These are phyloP conservation scores for Sciurus vulgaris DNA, from an alignment of 2,797 vertebrate species.

Conservation along the genomic window DNA sequence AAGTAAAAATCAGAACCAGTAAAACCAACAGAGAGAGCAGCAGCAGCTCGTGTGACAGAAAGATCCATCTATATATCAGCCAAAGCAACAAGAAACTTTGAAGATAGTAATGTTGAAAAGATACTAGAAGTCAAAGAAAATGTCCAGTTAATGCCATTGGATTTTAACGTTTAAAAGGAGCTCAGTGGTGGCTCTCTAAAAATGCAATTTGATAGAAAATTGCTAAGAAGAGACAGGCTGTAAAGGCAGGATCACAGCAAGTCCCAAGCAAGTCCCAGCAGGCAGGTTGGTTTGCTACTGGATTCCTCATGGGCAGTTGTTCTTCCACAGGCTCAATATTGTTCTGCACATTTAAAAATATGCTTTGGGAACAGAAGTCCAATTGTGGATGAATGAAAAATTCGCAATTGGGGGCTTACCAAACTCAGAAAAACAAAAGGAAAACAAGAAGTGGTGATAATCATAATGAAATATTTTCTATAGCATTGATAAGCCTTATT, in stretches of 20 bases:
- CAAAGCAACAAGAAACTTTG: neutral
- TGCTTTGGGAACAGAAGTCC: neutral
- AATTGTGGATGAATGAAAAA: conserved; percentile 35
- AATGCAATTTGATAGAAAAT: conserved; percentile 15
- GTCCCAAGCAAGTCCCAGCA: neutral
- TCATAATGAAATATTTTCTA: neutral
- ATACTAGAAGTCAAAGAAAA: neutral
- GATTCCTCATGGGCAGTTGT: neutral
- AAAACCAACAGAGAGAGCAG: neutral
- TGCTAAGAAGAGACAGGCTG: neutral
- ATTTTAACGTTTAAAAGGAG: neutral
- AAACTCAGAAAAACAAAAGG: neutral
- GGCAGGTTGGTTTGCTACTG: neutral
- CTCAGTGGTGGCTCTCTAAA: neutral
- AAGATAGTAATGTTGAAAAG: neutral
- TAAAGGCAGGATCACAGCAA: neutral
- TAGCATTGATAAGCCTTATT: neutral
- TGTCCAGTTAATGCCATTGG: neutral
- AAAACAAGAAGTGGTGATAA: neutral
- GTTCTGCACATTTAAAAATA: conserved; percentile 3
- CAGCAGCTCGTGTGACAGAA: neutral
- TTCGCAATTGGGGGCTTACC: neutral
- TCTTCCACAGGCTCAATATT: neutral
- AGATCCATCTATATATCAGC: neutral
- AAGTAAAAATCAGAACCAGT: neutral